Conservation (phyloP, 2,888 invertebrate species). For the Xestobium rufovillosum region DNA sequence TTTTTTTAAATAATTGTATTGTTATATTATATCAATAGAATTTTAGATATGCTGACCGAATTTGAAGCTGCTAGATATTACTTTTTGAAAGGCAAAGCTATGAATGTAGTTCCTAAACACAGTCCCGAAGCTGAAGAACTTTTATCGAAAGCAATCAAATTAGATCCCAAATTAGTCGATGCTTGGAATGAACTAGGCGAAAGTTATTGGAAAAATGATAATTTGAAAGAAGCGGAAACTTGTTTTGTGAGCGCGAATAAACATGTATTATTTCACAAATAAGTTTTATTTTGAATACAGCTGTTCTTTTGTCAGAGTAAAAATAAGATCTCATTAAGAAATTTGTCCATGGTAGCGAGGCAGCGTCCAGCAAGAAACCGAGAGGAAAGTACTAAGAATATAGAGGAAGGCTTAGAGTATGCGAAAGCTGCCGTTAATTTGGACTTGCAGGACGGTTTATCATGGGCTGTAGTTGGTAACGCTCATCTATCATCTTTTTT, state of each 20-base stretch:
- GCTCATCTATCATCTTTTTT: conserved; percentile 78
- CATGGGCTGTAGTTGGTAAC: conserved; percentile 80
- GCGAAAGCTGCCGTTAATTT: conserved; percentile 77
- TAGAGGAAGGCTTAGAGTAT: conserved; percentile 64
- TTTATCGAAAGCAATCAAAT: conserved; percentile 75
- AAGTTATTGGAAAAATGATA: conserved; percentile 81
- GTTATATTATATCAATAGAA: not conserved
- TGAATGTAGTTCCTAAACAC: conserved; percentile 64
- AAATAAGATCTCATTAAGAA: conserved; percentile 69
- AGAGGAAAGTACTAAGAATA: conserved; percentile 51
- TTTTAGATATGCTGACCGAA: conserved; percentile 38
- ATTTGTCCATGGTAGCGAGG: conserved; percentile 72
- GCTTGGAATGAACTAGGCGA: conserved; percentile 89
- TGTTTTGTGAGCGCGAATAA: conserved; percentile 74
- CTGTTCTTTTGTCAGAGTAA: conserved; percentile 53
- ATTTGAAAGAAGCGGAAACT: conserved; percentile 69
- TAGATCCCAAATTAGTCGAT: conserved; percentile 69
- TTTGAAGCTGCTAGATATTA: conserved; percentile 53
- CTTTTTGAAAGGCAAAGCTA: conserved; percentile 64
- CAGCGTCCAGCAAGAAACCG: conserved; percentile 50
- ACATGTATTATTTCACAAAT: conserved; percentile 48
- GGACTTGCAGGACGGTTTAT: conserved; percentile 70
- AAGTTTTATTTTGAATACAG: too few species aligned
- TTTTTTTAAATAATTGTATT: not conserved
- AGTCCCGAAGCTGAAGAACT: conserved; percentile 64